A percentile compares a stretch with the other conserved stretches of the same genome.
These are phyloP conservation scores for Hydrolagus affinis DNA, from an alignment of 2,113 vertebrate genomes.

Conservation along the genomic window DNA sequence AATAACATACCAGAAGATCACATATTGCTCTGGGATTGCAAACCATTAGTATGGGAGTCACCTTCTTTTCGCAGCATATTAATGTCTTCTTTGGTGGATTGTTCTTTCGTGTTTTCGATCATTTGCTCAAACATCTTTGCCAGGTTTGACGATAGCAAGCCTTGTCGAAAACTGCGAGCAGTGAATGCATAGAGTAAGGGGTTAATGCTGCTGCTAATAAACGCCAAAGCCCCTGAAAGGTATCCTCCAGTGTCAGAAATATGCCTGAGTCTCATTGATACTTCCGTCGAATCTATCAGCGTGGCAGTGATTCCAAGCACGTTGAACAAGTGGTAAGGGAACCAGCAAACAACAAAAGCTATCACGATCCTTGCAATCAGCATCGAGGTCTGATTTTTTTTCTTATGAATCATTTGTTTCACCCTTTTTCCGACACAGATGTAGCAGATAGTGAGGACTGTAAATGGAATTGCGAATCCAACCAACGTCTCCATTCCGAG, in stretches of 20 bases:
- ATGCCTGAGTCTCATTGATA: conserved; percentile 33
- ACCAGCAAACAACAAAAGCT: conserved; percentile 51
- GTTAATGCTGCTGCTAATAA: conserved; percentile 59
- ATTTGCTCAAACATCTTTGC: conserved; percentile 48
- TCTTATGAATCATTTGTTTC: conserved; percentile 42
- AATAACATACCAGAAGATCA: not conserved
- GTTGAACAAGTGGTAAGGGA: conserved; percentile 53
- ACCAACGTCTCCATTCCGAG: conserved; percentile 50
- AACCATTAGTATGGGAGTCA: too few species aligned
- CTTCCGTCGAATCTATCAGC: conserved; percentile 17
- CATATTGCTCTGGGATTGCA: not conserved
- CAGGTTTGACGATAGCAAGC: conserved; percentile 41
- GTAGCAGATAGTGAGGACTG: conserved; percentile 51
- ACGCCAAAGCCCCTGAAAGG: conserved; percentile 46
- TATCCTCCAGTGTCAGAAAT: conserved; percentile 37
- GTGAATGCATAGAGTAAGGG: conserved; percentile 60
- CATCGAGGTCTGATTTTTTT: conserved; percentile 36
- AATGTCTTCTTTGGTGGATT: not conserved
- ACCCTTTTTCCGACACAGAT: conserved; percentile 47
- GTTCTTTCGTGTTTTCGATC: conserved; percentile 31
- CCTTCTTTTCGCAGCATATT: not conserved
- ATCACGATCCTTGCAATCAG: conserved; percentile 49
- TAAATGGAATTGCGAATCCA: conserved; percentile 50
- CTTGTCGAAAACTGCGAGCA: conserved; percentile 44
- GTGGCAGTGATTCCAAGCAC: conserved; percentile 41